These are phyloP conservation scores for Imbricaverruca yamaguchii DNA, from an alignment of 2,888 invertebrate genomes.

Conservation along the genomic window DNA sequence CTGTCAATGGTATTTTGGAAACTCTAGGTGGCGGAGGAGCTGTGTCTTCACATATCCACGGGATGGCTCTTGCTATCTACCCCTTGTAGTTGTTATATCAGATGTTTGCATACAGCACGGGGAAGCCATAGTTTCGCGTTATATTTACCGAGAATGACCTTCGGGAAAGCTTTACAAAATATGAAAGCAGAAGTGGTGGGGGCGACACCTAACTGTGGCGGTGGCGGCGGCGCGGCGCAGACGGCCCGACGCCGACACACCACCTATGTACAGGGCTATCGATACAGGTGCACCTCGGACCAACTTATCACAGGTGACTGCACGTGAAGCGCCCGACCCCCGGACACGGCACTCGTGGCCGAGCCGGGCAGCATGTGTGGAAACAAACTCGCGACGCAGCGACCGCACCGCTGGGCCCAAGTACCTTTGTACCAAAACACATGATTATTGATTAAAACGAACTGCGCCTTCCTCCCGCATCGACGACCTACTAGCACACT, in stretches of 20 bases:
- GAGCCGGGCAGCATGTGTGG: background rate
- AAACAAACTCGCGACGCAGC: background rate
- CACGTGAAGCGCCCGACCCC: background rate
- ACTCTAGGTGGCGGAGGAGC: too few relatives aligned
- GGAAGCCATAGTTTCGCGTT: background rate
- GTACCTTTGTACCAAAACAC: constrained; percentile 18
- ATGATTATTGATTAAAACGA: background rate
- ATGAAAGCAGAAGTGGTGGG: background rate
- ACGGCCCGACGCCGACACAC: background rate
- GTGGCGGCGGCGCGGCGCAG: background rate
- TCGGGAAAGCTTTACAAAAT: constrained; percentile 19
- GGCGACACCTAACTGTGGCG: background rate
- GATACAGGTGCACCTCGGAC: too few relatives aligned
- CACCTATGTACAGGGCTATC: too few relatives aligned
- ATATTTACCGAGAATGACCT: constrained; percentile 2
- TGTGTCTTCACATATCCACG: too few relatives aligned
- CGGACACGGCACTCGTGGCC: background rate
- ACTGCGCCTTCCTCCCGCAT: background rate
- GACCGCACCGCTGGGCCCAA: background rate
- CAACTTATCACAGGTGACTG: background rate
- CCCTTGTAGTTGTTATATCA: too few relatives aligned
- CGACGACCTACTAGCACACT: background rate
- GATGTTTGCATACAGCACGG: too few relatives aligned
- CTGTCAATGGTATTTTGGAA: too few relatives aligned
- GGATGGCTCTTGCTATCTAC: too few relatives aligned